A percentile compares a stretch with the other conserved stretches of the same genome.
phyloP scores from a whole-genome alignment of 2,888 invertebrate species.

The Dynastes hyllus region DNA sequence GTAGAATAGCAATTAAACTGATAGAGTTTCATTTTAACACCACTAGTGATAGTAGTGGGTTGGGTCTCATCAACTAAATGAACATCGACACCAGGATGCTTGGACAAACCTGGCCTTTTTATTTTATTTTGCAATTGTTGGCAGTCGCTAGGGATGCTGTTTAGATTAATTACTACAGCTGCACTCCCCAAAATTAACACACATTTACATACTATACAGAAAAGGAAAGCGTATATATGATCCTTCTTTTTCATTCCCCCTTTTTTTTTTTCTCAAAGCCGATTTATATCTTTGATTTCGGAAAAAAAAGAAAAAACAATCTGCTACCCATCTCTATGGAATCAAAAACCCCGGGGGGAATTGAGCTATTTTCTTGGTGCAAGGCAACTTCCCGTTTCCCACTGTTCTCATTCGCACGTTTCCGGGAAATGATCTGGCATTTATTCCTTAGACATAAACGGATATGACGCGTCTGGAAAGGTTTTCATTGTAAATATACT shows the following conservation, averaged over 20 bases:
- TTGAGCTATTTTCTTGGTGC: slow-evolving; percentile 53
- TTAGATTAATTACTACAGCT: slow-evolving; percentile 56
- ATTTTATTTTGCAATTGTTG: slow-evolving; percentile 29
- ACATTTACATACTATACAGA: slow-evolving; percentile 5
- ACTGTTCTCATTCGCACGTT: slow-evolving; percentile 66
- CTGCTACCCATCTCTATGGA: slow-evolving; percentile 30
- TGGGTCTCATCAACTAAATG: slow-evolving; percentile 56
- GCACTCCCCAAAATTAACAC: slow-evolving; percentile 58
- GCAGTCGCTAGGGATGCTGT: slow-evolving; percentile 36
- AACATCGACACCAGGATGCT: slow-evolving; percentile 54
- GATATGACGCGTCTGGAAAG: slow-evolving; percentile 54
- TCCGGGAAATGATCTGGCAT: slow-evolving; percentile 55
- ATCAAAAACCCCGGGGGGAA: slow-evolving; percentile 36
- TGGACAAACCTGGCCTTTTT: slow-evolving; percentile 55
- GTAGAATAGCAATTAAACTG: slow-evolving; percentile 55
- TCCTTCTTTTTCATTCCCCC: too few relatives aligned
- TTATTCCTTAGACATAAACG: slow-evolving; percentile 30
- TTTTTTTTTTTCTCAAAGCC: too few relatives aligned
- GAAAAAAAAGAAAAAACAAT: not conserved
- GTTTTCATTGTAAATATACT: slow-evolving; percentile 51
- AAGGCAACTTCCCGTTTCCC: slow-evolving; percentile 65
- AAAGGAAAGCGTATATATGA: not conserved
- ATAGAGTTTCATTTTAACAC: slow-evolving; percentile 53
- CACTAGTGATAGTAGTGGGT: slow-evolving; percentile 43
- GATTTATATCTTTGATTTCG: not conserved